Evolutionary conservation across 2,888 invertebrate species (phyloP).

Genomic region (Callosobruchus maculatus): DNA sequence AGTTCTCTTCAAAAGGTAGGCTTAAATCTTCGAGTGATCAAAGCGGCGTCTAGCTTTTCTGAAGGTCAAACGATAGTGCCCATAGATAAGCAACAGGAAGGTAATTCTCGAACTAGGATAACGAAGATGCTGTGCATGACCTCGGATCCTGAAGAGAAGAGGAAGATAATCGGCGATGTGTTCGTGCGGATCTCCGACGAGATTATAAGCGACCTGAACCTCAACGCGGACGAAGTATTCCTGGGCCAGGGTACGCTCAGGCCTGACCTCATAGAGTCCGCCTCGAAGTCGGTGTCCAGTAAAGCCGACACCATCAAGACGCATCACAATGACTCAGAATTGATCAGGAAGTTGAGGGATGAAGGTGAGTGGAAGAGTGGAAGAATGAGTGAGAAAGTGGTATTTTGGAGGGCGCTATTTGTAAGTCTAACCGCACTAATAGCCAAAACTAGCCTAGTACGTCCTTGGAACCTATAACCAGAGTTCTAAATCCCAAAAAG

Average conservation of each 20-base stretch:
- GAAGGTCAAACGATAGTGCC: constrained; percentile 80
- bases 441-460: too few species aligned
- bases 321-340: constrained; percentile 97
- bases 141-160: constrained; percentile 93
- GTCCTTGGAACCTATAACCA: too few species aligned
- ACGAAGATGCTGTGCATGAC: constrained; percentile 85
- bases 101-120: constrained; percentile 55
- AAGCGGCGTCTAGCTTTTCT: constrained; percentile 68
- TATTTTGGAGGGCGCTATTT: too few species aligned
- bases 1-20: constrained; percentile 37
- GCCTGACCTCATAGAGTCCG: constrained; percentile 98
- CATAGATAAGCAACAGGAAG: constrained; percentile 28
- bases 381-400: too few species aligned
- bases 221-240: constrained; percentile 89
- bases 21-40: constrained; percentile 59
- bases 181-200: constrained; percentile 94
- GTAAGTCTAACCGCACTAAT: too few species aligned
- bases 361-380: constrained; percentile 48
- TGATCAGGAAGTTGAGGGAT: constrained; percentile 71
- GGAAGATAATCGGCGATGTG: constrained; percentile 98
- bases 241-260: constrained; percentile 93
- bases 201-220: constrained; percentile 79
- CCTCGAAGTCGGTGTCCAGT: constrained; percentile 72
- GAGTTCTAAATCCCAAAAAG: too few species aligned
- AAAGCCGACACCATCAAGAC: constrained; percentile 98